phyloP scores from a whole-genome alignment of 2,113 vertebrate species.

The Syngnathus scovelli region DNA sequence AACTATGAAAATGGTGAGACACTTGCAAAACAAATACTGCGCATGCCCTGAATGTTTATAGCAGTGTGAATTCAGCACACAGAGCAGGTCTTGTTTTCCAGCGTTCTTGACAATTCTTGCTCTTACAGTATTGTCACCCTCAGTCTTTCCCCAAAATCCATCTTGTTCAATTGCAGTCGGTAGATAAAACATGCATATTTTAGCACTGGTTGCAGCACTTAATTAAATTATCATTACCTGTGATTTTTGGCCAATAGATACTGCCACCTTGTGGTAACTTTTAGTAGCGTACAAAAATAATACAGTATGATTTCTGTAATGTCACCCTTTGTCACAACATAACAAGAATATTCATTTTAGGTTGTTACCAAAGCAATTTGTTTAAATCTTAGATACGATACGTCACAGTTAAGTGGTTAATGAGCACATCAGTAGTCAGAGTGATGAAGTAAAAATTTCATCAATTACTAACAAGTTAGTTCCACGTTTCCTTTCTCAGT shows the following conservation, averaged over 20 bases:
- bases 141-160: not conserved
- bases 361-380: not conserved
- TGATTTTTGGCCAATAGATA: not conserved
- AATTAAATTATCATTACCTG: not conserved
- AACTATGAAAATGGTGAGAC: not conserved
- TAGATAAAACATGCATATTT: not conserved
- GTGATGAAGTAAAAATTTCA: too few species aligned
- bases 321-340: not conserved
- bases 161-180: not conserved
- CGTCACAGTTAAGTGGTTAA: not conserved
- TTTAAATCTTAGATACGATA: not conserved
- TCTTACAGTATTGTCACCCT: not conserved
- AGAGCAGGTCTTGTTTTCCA: not conserved
- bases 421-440: not conserved
- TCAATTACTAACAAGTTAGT: too few species aligned
- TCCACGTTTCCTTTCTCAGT: not conserved
- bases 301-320: not conserved
- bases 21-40: not conserved
- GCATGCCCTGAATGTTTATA: not conserved
- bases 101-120: not conserved
- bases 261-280: not conserved
- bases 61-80: not conserved
- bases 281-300: not conserved
- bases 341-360: not conserved
- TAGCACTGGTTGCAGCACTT: slow-evolving; percentile 6